phyloP scores from a whole-genome alignment of 2,888 invertebrate genomes.

The Eremobia ochroleuca region DNA sequence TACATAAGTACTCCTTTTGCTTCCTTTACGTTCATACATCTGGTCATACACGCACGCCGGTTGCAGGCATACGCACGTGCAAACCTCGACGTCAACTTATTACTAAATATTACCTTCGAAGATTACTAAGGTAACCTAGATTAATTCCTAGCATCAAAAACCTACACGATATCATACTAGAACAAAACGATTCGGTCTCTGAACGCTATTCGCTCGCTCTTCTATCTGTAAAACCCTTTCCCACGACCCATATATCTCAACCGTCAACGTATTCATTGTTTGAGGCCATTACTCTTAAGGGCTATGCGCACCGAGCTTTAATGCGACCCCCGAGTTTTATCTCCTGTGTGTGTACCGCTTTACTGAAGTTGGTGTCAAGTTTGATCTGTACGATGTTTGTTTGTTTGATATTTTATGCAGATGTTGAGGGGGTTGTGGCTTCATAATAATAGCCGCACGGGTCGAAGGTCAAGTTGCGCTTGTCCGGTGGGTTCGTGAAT shows the following conservation, averaged over 20 bases:
- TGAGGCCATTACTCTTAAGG: slow-evolving; percentile 63
- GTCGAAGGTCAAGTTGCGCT: not conserved
- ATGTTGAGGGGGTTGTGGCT: not conserved
- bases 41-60: not conserved
- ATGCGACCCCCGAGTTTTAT: slow-evolving; percentile 57
- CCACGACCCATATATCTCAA: slow-evolving; percentile 57
- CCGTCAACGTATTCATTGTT: slow-evolving; percentile 67
- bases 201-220: slow-evolving; percentile 26
- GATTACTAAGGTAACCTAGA: too few relatives aligned
- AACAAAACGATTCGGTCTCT: slow-evolving; percentile 27
- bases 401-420: slow-evolving; percentile 20
- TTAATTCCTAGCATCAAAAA: slow-evolving; percentile 2
- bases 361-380: slow-evolving; percentile 37
- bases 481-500: not conserved
- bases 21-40: not conserved
- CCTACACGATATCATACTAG: slow-evolving; percentile 12
- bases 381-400: slow-evolving; percentile 16
- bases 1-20: not conserved
- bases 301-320: slow-evolving; percentile 57
- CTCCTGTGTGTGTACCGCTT: slow-evolving; percentile 46
- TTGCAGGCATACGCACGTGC: not conserved
- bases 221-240: slow-evolving; percentile 38
- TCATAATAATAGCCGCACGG: not conserved
- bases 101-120: not conserved
- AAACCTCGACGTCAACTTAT: not conserved